Evolutionary conservation across 2,797 vertebrate genomes (phyloP).

Genomic region (Galaxias olidus): DNA sequence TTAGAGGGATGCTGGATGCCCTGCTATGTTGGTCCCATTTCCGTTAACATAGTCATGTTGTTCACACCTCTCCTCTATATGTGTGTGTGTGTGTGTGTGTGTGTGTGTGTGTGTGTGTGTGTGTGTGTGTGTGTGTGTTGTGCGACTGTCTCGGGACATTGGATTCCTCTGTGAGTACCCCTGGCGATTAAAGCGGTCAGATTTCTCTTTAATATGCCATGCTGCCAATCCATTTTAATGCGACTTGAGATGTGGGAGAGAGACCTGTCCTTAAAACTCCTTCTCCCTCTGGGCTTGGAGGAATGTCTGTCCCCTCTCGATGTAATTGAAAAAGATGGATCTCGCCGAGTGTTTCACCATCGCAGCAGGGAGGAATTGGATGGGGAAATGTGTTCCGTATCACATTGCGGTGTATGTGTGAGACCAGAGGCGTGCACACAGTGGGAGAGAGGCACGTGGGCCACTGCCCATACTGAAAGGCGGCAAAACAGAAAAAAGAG

Average conservation of each 20-base stretch:
- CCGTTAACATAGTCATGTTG: constrained; percentile 12
- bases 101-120: constrained; percentile 43
- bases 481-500: constrained; percentile 60
- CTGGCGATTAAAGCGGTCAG: constrained; percentile 55
- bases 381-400: constrained; percentile 67
- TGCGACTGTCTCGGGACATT: too few relatives aligned
- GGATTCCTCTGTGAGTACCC: constrained; percentile 37
- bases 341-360: constrained; percentile 67
- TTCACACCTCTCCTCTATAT: constrained; percentile 32
- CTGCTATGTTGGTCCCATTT: constrained; percentile 11
- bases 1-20: neutral
- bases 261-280: constrained; percentile 65
- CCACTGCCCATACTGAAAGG: constrained; percentile 61
- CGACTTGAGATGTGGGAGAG: constrained; percentile 52
- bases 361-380: constrained; percentile 71
- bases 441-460: constrained; percentile 53
- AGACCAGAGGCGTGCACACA: constrained; percentile 47
- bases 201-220: constrained; percentile 64
- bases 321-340: constrained; percentile 76
- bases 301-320: constrained; percentile 57
- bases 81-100: constrained; percentile 43
- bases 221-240: constrained; percentile 67
- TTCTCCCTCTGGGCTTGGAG: constrained; percentile 57
- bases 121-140: constrained; percentile 30
- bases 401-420: constrained; percentile 54